Base-by-base conservation (phyloP, 2,113 vertebrate species). In the Barnardius zonarius region DNA sequence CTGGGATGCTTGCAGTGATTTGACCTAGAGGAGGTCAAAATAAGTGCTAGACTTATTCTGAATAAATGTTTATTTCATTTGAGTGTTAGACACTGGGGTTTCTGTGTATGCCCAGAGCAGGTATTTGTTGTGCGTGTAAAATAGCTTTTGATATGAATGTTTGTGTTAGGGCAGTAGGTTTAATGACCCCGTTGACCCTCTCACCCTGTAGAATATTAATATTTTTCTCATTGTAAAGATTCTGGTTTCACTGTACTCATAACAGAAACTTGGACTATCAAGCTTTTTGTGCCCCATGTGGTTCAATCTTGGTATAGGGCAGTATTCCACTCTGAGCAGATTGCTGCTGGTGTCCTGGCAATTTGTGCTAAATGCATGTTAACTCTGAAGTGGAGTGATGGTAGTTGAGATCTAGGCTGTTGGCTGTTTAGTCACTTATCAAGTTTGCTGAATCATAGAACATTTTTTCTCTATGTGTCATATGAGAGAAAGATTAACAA, bases 361-460 rank as follows among this genome's bases (percentile, higher is more conserved):
- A 6, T 84, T 78, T 2, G 1, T 75, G 30, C 55, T 75, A 62
- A 61, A 30, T 83, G 37, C 25, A 1, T 17, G 37, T 90, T 95
- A 88, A 81, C 69, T 72, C 82, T 88, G 83, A 57, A 92, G 67
- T 61, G 55, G 80, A 91, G 51, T 39, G 63, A 63, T 51, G 28
- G 11, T 73, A 57, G 63, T 11, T 70, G 41, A 88, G 77, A 85
- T 49, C 41, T 43, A 73, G 48, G 55, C 25, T 93, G 35, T 57
- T 82, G n/a, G 7, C 51, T 84, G 14, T 66, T 67, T 74, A 30
- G 43, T 92, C 27, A 31, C 5, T 6, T 28, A 31, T 43, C 28
- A 51, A 64, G 57, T 61, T 11, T 95, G 88, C 95, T 93, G 95
- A 96, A 84, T 95, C 91, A 93, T 17, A 72, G 86, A 75, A 63